Base-by-base conservation (phyloP, 2,113 vertebrate genomes). In the Macrotis lagotis region DNA sequence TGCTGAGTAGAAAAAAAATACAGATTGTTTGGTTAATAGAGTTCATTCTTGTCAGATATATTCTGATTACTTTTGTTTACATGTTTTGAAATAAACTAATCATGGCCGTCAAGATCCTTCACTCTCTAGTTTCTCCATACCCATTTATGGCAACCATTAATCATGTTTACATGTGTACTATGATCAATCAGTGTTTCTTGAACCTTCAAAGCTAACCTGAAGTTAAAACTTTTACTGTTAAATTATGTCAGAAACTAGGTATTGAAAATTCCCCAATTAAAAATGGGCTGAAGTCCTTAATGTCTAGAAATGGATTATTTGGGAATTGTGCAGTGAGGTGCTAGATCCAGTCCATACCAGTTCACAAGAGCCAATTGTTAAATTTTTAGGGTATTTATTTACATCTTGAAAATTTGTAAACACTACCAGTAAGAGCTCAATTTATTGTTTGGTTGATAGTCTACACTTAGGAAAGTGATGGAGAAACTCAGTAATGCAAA, bases 1-100 rank as follows among this genome's bases (percentile, higher is more conserved):
- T 0, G 96, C 50, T 74, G 89, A 95, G 37, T 90, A 53, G 94
- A 91, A 89, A 91, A 66, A 95, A 91, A 49, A 89, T 88, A 66
- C 11, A 25, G 89, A 90, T 53, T 44, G 92, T 53, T 88, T 66
- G 93, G 49, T n/a, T 90, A 92, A 49, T 22, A 3, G 83, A 94
- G 83, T 9, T 66, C 10, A 6, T 49, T 91, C 96, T 74, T 94
- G 92, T 53, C 48, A 88, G 51, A 51, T 31, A 47, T 0, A 0
- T 22, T 50, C 19, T 2, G 12, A 1, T 48, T n/a, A 25, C 55
- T 74, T 31, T 25, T 74, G 90, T 53, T 28, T 91, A 50, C 26
- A 90, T 25, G 28, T 37, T 51, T 26, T 90, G 48, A 93, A 37
- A 47, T 90, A 89, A 89, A 59, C 49, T 26, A 47, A 93, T 91